These are phyloP conservation scores for Muntiacus reevesi DNA, from an alignment of 2,113 vertebrate genomes.

Conservation along the genomic window DNA sequence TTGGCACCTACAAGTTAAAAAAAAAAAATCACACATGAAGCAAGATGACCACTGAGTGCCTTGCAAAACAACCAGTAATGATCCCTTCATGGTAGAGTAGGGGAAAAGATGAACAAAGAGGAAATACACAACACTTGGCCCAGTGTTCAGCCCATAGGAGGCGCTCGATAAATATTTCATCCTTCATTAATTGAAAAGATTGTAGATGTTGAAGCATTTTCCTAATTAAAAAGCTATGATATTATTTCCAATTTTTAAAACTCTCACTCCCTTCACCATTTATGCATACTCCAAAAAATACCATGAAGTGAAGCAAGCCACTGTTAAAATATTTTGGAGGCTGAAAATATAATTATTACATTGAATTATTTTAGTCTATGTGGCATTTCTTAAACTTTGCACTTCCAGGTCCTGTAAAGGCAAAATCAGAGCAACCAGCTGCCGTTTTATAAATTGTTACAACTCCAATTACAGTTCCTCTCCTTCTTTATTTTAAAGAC, in stretches of 20 bases:
- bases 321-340: background rate
- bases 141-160: background rate
- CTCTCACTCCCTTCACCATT: background rate
- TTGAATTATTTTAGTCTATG: background rate
- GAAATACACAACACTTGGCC: background rate
- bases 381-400: conserved; percentile 16
- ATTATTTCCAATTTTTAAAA: background rate
- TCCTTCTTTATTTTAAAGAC: conserved; percentile 8
- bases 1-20: background rate
- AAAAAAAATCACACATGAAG: background rate
- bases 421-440: background rate
- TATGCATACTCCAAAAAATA: background rate
- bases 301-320: background rate
- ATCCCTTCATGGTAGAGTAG: background rate
- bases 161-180: background rate
- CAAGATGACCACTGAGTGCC: background rate
- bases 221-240: background rate
- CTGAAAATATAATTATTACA: background rate
- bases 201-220: background rate
- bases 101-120: background rate
- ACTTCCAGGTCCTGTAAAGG: background rate
- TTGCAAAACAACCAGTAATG: background rate
- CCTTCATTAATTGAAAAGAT: background rate
- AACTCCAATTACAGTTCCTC: background rate
- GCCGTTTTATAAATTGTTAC: conserved; percentile 26